A percentile compares a stretch with the other conserved stretches of the same genome.
These are phyloP conservation scores for Lordiphosa mommai DNA, from an alignment of 1,140 invertebrate genomes.

Conservation along the genomic window DNA sequence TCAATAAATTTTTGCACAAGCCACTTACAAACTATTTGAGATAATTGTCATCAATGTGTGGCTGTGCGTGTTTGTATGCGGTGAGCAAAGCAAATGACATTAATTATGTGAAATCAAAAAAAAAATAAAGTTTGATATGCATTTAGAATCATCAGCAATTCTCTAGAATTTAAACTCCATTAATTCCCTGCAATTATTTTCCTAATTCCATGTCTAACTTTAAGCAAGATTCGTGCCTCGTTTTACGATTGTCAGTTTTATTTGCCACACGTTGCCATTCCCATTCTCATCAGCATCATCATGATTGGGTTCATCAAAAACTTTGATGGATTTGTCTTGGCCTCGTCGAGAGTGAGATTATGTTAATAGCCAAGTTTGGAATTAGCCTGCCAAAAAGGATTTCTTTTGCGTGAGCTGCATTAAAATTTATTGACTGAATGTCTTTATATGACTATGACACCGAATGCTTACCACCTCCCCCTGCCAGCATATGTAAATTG, in stretches of 20 bases:
- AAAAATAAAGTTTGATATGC: too few relatives aligned
- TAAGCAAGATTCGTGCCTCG: constrained; percentile 31
- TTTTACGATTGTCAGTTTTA: constrained; percentile 45
- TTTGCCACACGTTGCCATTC: constrained; percentile 40
- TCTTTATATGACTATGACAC: constrained; percentile 27
- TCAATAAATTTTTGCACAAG: constrained; percentile 58
- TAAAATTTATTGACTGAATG: constrained; percentile 51
- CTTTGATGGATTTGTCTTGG: constrained; percentile 32
- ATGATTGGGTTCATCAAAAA: neutral
- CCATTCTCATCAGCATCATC: constrained; percentile 9
- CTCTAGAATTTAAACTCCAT: constrained; percentile 1
- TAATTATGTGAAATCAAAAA: constrained; percentile 29
- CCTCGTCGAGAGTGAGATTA: constrained; percentile 2
- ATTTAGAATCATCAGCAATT: too few relatives aligned
- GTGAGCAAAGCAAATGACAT: constrained; percentile 27
- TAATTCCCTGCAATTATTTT: neutral
- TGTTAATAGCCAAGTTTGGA: constrained; percentile 10
- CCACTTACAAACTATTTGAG: constrained; percentile 57
- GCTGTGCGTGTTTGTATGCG: constrained; percentile 1
- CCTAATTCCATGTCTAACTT: constrained; percentile 7
- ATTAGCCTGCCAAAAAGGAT: constrained; percentile 19
- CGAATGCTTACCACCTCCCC: neutral
- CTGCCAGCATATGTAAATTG: constrained; percentile 11
- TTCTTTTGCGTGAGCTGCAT: constrained; percentile 36
- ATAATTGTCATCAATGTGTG: constrained; percentile 51